phyloP scores from a whole-genome alignment of 2,888 invertebrate genomes.

The Macrophya alboannulata region DNA sequence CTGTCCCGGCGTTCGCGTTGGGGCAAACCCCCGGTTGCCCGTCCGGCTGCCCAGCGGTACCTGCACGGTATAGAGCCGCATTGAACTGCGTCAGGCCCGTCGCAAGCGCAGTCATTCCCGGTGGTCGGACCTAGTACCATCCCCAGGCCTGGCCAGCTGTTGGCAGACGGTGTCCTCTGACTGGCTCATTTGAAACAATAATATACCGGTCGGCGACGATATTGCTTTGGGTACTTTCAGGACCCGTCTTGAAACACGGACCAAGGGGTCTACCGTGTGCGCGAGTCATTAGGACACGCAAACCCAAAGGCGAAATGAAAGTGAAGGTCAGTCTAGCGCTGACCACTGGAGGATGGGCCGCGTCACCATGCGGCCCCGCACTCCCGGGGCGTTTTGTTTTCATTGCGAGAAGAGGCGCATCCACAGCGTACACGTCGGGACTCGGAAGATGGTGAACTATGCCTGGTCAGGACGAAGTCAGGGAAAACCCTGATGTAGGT shows the following conservation, averaged over 20 bases:
- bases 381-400: constrained; percentile 83
- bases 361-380: constrained; percentile 80
- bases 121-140: constrained; percentile 69
- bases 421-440: constrained; percentile 86
- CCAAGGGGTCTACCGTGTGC: constrained; percentile 88
- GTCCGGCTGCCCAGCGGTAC: too few relatives aligned
- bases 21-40: too few relatives aligned
- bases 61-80: neutral
- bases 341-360: constrained; percentile 78
- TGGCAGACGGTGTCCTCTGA: too few relatives aligned
- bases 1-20: too few relatives aligned
- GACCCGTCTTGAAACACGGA: constrained; percentile 91
- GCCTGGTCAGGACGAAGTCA: constrained; percentile 87
- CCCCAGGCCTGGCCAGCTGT: constrained; percentile 56
- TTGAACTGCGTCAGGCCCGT: constrained; percentile 64
- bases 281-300: constrained; percentile 86
- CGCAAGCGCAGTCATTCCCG: constrained; percentile 63
- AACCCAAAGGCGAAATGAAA: constrained; percentile 91
- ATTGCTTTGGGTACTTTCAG: constrained; percentile 78
- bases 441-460: constrained; percentile 90
- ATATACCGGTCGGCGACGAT: constrained; percentile 75
- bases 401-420: constrained; percentile 81
- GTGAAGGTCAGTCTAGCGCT: constrained; percentile 71
- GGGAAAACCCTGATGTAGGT: constrained; percentile 88
- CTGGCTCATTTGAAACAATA: too few relatives aligned